Evolutionary conservation across 2,113 vertebrate species (phyloP).

Genomic region (Emydocephalus ijimae): DNA sequence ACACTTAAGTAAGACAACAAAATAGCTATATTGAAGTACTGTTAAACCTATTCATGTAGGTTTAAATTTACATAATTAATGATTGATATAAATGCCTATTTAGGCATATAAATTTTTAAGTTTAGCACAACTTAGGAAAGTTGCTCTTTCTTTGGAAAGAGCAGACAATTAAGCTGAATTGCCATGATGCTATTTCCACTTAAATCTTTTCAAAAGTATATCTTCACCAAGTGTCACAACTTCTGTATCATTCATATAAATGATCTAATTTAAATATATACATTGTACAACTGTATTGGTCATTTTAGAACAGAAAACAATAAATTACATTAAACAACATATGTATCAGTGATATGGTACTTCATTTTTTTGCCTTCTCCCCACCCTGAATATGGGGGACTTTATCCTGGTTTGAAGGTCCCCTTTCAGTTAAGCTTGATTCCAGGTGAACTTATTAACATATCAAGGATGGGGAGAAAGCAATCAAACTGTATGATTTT

Average conservation of each 20-base stretch:
- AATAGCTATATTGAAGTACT: not conserved
- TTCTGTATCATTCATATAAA: not conserved
- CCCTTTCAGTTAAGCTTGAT: not conserved
- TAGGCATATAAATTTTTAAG: not conserved
- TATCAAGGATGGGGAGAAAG: not conserved
- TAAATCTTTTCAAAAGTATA: not conserved
- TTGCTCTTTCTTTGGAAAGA: not conserved
- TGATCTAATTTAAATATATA: not conserved
- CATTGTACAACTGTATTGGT: not conserved
- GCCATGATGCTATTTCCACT: not conserved
- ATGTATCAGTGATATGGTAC: not conserved
- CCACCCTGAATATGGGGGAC: not conserved
- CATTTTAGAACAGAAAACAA: not conserved
- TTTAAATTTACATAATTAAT: not conserved
- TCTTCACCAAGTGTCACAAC: not conserved
- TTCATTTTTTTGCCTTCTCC: not conserved
- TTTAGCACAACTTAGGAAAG: not conserved
- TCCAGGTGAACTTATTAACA: not conserved
- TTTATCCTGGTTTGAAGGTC: not conserved
- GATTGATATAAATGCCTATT: not conserved
- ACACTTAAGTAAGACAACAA: not conserved
- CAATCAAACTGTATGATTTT: not conserved
- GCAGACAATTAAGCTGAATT: not conserved
- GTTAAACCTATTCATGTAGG: not conserved
- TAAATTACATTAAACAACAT: not conserved